A percentile compares a stretch with the other conserved stretches of the same genome.
Evolutionary conservation across 1,140 invertebrate genomes (phyloP).

Genomic region (Pseudomyrmex pallidus): DNA sequence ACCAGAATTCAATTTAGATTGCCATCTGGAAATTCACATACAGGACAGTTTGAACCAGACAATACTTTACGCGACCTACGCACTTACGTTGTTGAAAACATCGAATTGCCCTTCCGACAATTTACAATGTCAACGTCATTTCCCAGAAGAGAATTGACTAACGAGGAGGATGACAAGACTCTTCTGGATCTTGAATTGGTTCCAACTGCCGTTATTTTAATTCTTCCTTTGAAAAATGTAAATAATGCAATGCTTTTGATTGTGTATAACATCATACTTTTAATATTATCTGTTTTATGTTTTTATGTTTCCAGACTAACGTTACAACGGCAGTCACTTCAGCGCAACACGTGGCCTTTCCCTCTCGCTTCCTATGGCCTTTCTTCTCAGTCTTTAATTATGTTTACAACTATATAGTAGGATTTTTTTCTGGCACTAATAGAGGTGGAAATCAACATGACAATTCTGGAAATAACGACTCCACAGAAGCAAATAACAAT

Average conservation of each 20-base stretch:
- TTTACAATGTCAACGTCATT: constrained; percentile 92
- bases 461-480: constrained; percentile 3
- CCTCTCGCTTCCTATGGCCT: constrained; percentile 79
- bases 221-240: constrained; percentile 88
- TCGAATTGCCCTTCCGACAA: constrained; percentile 85
- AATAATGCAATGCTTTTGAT: constrained; percentile 59
- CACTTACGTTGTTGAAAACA: constrained; percentile 86
- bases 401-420: constrained; percentile 77
- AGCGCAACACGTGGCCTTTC: constrained; percentile 69
- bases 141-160: constrained; percentile 90
- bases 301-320: constrained; percentile 71
- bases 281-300: constrained; percentile 10
- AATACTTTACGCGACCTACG: constrained; percentile 86
- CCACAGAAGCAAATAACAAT: constrained; percentile 27
- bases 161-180: constrained; percentile 87
- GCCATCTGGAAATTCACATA: constrained; percentile 90
- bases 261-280: not conserved
- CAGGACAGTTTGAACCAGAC: constrained; percentile 87
- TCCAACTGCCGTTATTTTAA: constrained; percentile 92
- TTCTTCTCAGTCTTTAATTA: constrained; percentile 76
- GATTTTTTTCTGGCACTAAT: constrained; percentile 74
- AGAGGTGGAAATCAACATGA: constrained; percentile 1
- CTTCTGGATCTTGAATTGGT: constrained; percentile 90
- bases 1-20: constrained; percentile 93
- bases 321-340: constrained; percentile 69